Evolutionary conservation across 92 coral and sea anemone species (phyloP).

Genomic region (Galaxea fascicularis): DNA sequence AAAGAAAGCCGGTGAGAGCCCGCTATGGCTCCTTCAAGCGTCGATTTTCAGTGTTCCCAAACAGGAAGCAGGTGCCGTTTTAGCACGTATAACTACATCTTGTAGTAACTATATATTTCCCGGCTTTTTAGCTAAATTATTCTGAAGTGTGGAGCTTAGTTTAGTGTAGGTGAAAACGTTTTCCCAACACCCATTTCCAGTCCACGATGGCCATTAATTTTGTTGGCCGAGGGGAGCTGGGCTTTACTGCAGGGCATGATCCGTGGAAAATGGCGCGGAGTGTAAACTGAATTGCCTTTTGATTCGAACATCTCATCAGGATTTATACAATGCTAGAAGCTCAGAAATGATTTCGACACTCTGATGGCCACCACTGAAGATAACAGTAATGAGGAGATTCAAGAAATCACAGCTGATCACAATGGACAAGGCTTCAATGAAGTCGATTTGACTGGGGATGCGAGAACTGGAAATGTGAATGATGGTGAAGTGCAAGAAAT

Average conservation of each 20-base stretch:
- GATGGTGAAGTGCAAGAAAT: slow-evolving; percentile 27
- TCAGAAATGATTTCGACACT: neutral
- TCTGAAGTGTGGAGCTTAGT: no score
- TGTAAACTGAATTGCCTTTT: slow-evolving; percentile 6
- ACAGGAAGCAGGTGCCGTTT: no score
- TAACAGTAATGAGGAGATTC: neutral
- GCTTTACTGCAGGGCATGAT: neutral
- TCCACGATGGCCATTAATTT: no score
- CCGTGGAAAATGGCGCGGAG: slow-evolving; percentile 39
- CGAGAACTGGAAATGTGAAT: neutral
- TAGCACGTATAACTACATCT: no score
- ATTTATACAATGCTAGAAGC: neutral
- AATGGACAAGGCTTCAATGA: neutral
- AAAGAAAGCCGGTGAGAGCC: no score
- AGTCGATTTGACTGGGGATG: neutral
- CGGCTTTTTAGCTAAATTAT: no score
- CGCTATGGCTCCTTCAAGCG: no score
- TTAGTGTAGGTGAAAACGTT: no score
- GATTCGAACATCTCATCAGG: neutral
- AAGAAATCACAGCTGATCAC: neutral
- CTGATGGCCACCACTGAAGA: slow-evolving; percentile 15
- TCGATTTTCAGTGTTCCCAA: no score
- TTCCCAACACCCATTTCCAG: no score
- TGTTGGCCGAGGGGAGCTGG: slow-evolving; percentile 11
- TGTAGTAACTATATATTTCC: no score